Base-by-base conservation (phyloP, 2,113 vertebrate species). In the Poeciliopsis retropinna region DNA sequence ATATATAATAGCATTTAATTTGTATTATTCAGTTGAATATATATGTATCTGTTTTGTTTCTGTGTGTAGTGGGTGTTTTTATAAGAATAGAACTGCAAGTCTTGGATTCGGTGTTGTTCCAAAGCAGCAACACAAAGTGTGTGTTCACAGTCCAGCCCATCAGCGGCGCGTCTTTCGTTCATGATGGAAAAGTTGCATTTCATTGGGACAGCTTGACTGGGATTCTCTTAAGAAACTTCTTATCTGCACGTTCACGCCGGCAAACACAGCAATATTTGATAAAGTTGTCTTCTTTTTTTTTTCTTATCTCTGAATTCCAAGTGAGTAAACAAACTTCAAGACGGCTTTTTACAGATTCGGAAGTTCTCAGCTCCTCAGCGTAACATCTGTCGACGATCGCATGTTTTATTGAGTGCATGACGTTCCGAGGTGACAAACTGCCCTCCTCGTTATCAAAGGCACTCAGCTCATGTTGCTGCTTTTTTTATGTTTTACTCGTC, bases 371-470 rank as follows among this genome's bases (percentile, higher is more conserved):
- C 19, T 79, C 8, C 5, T 19, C 14, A 32, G 10, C 64, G 73
- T 69, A 73, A 73, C 62, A 73, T 37, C 72, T 73, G 61, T 64
- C 54, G 69, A 78, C 65, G 41, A 62, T 70, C 60, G 30, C 66
- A 60, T n/a, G 31, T 74, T 76, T 41, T 61, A 62, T 67, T 9
- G 19, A 28, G 11, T 27, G 29, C 9, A 39, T 32, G 13, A 70
- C 64, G 67, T 60, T 66, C 29, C 32, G 25, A 7, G 13, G 32
- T n/a, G 70, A 37, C 68, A 76, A 65, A 81, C 62, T 61, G 28
- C 28, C 32, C 25, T 22, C 27, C 39, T 67, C 5, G 10, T 67
- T 54, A 41, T 80, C 51, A 64, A 61, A 61, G 57, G 28, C 1
- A 80, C 62, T 29, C 51, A 25, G 0, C 22, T 44, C 28, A 19